phyloP scores from a whole-genome alignment of 2,888 invertebrate species.

The Choreutis nemorana region DNA sequence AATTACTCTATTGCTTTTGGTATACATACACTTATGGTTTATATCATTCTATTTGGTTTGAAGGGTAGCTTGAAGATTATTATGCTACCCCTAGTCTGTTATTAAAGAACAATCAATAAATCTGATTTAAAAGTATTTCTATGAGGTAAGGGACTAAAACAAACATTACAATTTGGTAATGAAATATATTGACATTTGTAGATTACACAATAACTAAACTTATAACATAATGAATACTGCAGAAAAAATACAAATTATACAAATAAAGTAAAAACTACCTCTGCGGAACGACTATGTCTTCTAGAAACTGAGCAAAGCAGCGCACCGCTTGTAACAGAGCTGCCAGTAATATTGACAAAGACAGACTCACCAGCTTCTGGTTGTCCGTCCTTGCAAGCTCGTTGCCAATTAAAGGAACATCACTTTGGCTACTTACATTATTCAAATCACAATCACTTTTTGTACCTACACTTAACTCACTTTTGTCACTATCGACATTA shows the following conservation, averaged over 20 bases:
- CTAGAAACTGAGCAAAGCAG: slow-evolving; percentile 68
- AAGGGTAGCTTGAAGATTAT: too few species aligned
- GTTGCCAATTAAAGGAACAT: slow-evolving; percentile 54
- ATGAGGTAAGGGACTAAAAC: slow-evolving; percentile 27
- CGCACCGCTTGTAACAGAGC: slow-evolving; percentile 70
- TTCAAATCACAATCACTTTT: slow-evolving; percentile 41
- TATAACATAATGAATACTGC: slow-evolving; percentile 43
- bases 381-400: slow-evolving; percentile 48
- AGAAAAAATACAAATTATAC: slow-evolving; percentile 28
- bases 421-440: slow-evolving; percentile 39
- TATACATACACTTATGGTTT: too few species aligned
- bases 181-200: slow-evolving; percentile 46
- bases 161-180: slow-evolving; percentile 32
- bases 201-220: slow-evolving; percentile 18
- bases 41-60: too few species aligned
- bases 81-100: too few species aligned
- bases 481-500: slow-evolving; percentile 28
- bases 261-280: slow-evolving; percentile 28
- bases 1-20: too few species aligned
- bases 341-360: slow-evolving; percentile 67
- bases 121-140: too few species aligned
- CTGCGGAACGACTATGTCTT: slow-evolving; percentile 63
- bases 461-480: slow-evolving; percentile 27
- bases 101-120: too few species aligned
- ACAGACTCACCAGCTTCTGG: slow-evolving; percentile 66